Base-by-base conservation (phyloP, 1,140 invertebrate species). In the Pristionchus pacificus region DNA sequence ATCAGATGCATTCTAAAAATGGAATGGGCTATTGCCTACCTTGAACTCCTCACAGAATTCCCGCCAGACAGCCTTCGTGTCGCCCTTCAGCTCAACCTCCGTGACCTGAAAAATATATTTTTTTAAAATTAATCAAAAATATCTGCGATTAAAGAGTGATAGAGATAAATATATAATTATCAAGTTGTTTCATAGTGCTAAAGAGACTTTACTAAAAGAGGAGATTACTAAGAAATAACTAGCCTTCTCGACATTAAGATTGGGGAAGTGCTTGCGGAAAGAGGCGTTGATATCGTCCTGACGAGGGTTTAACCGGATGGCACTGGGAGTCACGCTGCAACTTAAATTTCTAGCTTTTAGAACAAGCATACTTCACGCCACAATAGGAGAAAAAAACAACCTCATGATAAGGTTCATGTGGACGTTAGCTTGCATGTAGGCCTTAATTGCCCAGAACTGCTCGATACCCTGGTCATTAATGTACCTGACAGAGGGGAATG, bases 361-460 rank as follows among this genome's bases (percentile, higher is more conserved):
- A n/a, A n/a, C n/a, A n/a, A n/a, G n/a, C n/a, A n/a, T n/a, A n/a
- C n/a, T n/a, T n/a, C n/a, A n/a, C n/a, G n/a, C n/a, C n/a, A n/a
- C n/a, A n/a, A n/a, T n/a, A n/a, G n/a, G n/a, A n/a, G n/a, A n/a
- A n/a, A n/a, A n/a, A n/a, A n/a, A n/a, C n/a, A n/a, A n/a, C n/a
- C n/a, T n/a, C n/a, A n/a, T n/a, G 2, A 67, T 30, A 2, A 67
- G 65, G 33, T 67, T 67, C 65, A 67, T 67, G 65, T 67, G 65
- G 30, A 67, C 55, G 65, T 67, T 67, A 19, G 65, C 65, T 25
- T 38, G n/a, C 38, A 49, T 38, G 33, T 57, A 38, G 14, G 65
- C 25, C 14, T 49, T 31, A 25, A 57, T 10, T 3, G 58, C 65
- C 65, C 65, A 67, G 38, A 38, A 30, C 33, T 49, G 2, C 33